These are phyloP conservation scores for Trichonephila clavata DNA, from an alignment of 1,140 invertebrate genomes.

Conservation along the genomic window DNA sequence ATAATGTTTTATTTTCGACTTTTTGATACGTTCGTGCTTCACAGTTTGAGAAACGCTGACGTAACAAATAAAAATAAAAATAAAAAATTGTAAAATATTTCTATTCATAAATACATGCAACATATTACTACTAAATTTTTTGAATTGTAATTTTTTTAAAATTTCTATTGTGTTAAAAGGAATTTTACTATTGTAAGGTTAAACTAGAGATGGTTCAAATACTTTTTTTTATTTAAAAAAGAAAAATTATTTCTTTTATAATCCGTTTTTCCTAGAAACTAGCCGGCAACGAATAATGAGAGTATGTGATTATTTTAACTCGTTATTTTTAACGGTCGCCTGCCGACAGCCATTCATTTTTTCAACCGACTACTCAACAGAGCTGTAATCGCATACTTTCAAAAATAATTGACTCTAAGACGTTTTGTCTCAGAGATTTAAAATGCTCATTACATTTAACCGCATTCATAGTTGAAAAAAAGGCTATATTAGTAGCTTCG, in stretches of 20 bases:
- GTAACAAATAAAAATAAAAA: no score
- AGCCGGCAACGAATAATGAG: background rate
- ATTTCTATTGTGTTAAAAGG: background rate
- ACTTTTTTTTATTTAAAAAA: background rate
- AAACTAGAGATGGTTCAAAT: background rate
- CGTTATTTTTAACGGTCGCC: background rate
- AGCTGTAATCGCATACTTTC: background rate
- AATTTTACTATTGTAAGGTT: background rate
- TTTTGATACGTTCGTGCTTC: no score
- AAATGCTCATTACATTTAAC: background rate
- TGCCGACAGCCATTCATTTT: background rate
- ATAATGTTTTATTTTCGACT: no score
- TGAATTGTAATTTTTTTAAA: no score
- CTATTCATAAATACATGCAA: no score
- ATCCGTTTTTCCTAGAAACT: background rate
- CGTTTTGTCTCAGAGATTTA: background rate
- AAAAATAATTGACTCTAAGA: constrained; percentile 31
- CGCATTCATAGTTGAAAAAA: background rate
- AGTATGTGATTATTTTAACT: background rate
- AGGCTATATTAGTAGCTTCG: background rate
- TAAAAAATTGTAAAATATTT: no score
- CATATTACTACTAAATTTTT: no score
- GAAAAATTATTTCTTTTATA: background rate
- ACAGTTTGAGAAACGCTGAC: no score
- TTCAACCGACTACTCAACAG: background rate